Conservation (phyloP, 2,113 vertebrate genomes). For the Myodes glareolus region DNA sequence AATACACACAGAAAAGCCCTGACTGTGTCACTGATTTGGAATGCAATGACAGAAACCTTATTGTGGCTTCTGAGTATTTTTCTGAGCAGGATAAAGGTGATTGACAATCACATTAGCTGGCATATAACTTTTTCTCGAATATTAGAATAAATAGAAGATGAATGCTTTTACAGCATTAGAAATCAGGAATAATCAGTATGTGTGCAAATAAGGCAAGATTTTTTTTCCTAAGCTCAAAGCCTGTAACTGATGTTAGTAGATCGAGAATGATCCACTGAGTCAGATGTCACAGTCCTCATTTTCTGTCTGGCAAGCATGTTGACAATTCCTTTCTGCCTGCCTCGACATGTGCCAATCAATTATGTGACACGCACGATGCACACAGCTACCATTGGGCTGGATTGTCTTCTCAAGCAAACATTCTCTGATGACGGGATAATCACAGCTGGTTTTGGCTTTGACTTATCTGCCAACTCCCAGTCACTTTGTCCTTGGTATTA, state of each 20-base stretch:
- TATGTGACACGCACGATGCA: neutral
- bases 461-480: neutral
- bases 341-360: neutral
- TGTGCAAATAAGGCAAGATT: neutral
- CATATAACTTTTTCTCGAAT: neutral
- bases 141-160: neutral
- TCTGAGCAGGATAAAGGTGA: neutral
- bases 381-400: neutral
- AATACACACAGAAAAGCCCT: neutral
- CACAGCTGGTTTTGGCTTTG: neutral
- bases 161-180: neutral
- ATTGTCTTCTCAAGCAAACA: neutral
- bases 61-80: neutral
- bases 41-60: neutral
- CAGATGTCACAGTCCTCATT: neutral
- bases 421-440: neutral
- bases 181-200: neutral
- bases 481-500: neutral
- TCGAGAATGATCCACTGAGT: neutral
- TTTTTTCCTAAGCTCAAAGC: neutral
- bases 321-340: neutral
- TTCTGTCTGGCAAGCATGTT: neutral
- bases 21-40: neutral
- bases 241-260: neutral
- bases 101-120: neutral